Evolutionary conservation across 2,113 vertebrate species (phyloP), one percentile per base, ranked within the genome.

Genomic region (Hylia prasina): DNA sequence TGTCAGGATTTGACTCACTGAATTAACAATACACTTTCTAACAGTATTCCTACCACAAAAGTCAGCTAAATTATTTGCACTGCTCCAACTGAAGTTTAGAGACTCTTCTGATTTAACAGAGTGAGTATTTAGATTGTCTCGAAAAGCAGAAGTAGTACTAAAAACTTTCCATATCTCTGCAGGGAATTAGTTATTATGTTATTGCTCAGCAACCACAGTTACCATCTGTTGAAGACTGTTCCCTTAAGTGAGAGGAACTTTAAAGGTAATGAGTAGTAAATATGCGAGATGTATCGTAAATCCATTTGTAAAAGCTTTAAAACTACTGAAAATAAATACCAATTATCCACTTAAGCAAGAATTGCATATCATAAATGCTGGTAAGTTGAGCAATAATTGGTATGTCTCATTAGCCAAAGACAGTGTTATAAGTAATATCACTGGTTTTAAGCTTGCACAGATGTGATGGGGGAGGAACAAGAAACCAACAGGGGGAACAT

Each of bases 331-430:
- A 84, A 7, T 23, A 82, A 77, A 47, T 1, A 65, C 8, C 10
- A 73, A 13, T 28, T 56, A 56, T 3, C 10, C 15, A 35, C 2
- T 1, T 33, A 60, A 76, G 2, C 18, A 71, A 61, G 13, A 42
- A 68, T 0, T 54, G 21, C 4, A 0, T 35, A 63, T 24, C 21
- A 51, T 23, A 30, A 79, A 82, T 3, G 1, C 11, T 54, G 9
- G 8, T 7, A 19, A 78, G 22, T 1, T 37, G 5, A 82, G 13
- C 20, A 58, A 2, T 27, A 64, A 22, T 5, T 39, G 15, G 7
- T 14, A 22, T 24, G 10, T 48, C 9, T 28, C 8, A 3, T 39
- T 68, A 42, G 28, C 13, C 24, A 31, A 64, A 37, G 22, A 48
- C 19, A 21, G 17, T 1, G 4, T 19, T 53, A 82, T 4, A 8